A percentile compares a stretch with the other conserved stretches of the same genome.
Conservation (phyloP, 2,888 invertebrate genomes). For the Agrotis puta region DNA sequence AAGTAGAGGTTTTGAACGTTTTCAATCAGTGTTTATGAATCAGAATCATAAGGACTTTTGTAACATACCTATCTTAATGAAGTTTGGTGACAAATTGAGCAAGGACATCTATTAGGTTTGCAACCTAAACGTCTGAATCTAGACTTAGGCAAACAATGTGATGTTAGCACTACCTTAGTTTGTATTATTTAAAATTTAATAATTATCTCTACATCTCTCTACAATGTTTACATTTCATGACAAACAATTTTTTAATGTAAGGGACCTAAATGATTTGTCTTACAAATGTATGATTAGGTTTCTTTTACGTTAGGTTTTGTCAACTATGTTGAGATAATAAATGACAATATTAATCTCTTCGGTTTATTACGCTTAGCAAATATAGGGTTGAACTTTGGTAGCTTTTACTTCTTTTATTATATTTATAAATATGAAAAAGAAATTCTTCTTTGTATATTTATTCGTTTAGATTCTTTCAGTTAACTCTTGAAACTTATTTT, state of each 20-base stretch:
- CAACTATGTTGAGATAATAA: slow-evolving; percentile 32
- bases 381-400: slow-evolving; percentile 51
- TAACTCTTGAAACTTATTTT: neutral
- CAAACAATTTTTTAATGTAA: slow-evolving; percentile 26
- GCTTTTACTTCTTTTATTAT: slow-evolving; percentile 38
- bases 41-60: slow-evolving; percentile 48
- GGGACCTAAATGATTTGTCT: slow-evolving; percentile 29
- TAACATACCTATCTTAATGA: slow-evolving; percentile 41
- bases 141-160: slow-evolving; percentile 77
- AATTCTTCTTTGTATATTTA: slow-evolving; percentile 10
- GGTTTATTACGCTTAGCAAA: slow-evolving; percentile 59
- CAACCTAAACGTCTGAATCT: slow-evolving; percentile 64
- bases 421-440: slow-evolving; percentile 30
- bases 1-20: slow-evolving; percentile 63
- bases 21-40: slow-evolving; percentile 62
- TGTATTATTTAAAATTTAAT: slow-evolving; percentile 72
- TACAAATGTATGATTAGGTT: slow-evolving; percentile 34
- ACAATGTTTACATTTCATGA: slow-evolving; percentile 39
- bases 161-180: slow-evolving; percentile 77
- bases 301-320: slow-evolving; percentile 23
- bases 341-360: slow-evolving; percentile 34
- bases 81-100: slow-evolving; percentile 53
- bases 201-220: slow-evolving; percentile 54
- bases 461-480: neutral
- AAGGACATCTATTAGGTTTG: slow-evolving; percentile 63